Evolutionary conservation across 2,888 invertebrate genomes (phyloP).

Genomic region (Lasioglossum calceatum): DNA sequence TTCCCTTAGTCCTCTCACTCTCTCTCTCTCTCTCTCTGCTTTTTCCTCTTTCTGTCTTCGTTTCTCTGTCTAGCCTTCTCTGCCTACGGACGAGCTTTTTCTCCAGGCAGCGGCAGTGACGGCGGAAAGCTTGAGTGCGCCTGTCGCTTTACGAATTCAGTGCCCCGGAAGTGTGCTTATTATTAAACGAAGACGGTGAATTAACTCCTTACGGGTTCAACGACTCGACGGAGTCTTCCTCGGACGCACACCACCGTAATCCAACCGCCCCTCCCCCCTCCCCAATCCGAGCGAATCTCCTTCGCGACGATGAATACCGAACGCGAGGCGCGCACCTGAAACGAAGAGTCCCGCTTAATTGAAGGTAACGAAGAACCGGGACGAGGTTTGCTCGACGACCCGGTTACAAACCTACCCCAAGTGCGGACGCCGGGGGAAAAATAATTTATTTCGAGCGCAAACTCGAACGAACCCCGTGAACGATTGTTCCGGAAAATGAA

Average conservation of each 20-base stretch:
- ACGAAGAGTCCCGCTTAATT: constrained; percentile 26
- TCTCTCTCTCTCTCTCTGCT: not conserved
- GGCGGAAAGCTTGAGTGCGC: constrained; percentile 43
- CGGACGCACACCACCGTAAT: constrained; percentile 27
- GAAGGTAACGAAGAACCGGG: constrained; percentile 1
- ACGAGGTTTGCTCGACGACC: constrained; percentile 6
- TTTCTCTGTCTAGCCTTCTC: not conserved
- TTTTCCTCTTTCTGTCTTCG: not conserved
- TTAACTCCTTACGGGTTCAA: constrained; percentile 65
- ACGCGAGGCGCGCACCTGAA: not conserved
- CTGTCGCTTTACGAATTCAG: constrained; percentile 72
- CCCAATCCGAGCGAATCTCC: constrained; percentile 14
- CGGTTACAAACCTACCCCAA: not conserved
- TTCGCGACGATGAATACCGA: constrained; percentile 30
- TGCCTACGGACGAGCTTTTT: not conserved
- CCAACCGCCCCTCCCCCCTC: not conserved
- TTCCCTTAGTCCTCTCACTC: constrained; percentile 25
- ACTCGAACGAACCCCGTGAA: not conserved
- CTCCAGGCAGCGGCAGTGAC: constrained; percentile 13
- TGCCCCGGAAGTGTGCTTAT: constrained; percentile 72
- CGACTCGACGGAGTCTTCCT: not conserved
- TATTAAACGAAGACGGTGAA: constrained; percentile 73
- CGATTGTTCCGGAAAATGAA: not conserved
- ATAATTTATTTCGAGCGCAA: not conserved
- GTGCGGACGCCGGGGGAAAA: not conserved